Conservation (phyloP, 1,140 invertebrate genomes). For the Capitella teleta region DNA sequence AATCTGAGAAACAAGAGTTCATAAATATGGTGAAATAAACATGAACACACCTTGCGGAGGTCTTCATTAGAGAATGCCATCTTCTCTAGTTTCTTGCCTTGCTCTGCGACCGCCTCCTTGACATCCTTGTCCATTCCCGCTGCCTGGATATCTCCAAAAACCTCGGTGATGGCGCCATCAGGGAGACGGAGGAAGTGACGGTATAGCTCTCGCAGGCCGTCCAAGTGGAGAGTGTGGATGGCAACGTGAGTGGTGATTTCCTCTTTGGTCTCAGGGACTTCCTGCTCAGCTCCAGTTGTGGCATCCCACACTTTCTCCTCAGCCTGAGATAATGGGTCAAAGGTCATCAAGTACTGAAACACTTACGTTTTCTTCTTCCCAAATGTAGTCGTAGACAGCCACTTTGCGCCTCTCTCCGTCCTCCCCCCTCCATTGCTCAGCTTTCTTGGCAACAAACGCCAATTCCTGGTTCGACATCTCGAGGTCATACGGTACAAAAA, state of each 20-base stretch:
- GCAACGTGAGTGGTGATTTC: slow-evolving; percentile 31
- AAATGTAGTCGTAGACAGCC: slow-evolving; percentile 37
- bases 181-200: slow-evolving; percentile 34
- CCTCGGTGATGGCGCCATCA: slow-evolving; percentile 37
- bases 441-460: slow-evolving; percentile 25
- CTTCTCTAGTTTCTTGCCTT: slow-evolving; percentile 25
- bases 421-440: slow-evolving; percentile 35
- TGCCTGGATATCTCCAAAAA: slow-evolving; percentile 34
- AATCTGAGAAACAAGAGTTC: too few relatives aligned
- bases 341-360: not conserved
- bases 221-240: slow-evolving; percentile 33
- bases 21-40: too few relatives aligned
- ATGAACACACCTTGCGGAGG: slow-evolving; percentile 18
- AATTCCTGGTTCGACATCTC: slow-evolving; percentile 37
- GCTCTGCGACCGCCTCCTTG: slow-evolving; percentile 25
- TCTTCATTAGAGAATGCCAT: slow-evolving; percentile 21
- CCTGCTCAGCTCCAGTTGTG: slow-evolving; percentile 13
- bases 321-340: slow-evolving; percentile 14
- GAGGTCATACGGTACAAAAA: slow-evolving; percentile 37
- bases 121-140: slow-evolving; percentile 36
- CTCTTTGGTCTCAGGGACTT: slow-evolving; percentile 13
- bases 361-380: slow-evolving; percentile 36
- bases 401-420: slow-evolving; percentile 33
- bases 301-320: slow-evolving; percentile 32
- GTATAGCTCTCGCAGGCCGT: slow-evolving; percentile 33